Base-by-base conservation (phyloP, 2,888 invertebrate genomes). In the Ditylenchus weischeri region DNA sequence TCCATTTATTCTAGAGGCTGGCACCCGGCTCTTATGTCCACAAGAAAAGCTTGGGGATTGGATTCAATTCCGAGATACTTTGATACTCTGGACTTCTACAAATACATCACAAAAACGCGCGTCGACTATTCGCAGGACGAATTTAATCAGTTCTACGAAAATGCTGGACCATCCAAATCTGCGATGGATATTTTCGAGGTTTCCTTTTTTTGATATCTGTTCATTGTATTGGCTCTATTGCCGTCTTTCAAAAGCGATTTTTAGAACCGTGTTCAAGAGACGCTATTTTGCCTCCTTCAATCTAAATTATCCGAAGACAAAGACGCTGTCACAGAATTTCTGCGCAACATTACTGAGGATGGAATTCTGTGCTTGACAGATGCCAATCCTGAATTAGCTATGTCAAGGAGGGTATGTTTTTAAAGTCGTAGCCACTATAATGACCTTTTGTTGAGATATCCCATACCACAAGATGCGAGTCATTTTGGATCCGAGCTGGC, bases 401-500 rank as follows among this genome's bases (percentile, higher is more conserved):
- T 43, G 15, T 13, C 19, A 19, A 38, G 43, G 29, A 35, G 59
- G 19, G 35, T 59, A 21, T 35, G 13, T 29, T 29, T 59, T 36
- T 29, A 13, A 5, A 2, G 29, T 29, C 2, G 29, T 29, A 29
- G 29, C 2, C 5, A 29, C 29, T 29, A 29, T 29, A 29, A 4
- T 4, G 5, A 29, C 5, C n/a, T 13, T 35, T 21, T 58, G 57
- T 70, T 57, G 36, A 72, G 72, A 58, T 72, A 11, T 65, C 72
- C 6, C 58, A 58, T 35, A 57, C 58, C 19, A 59, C 70, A n/a
- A 69, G 75, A 64, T 77, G 73, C 50, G 81, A 81, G 66, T 75
- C 78, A 21, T 81, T 81, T 68, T 81, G 81, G 81, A 68, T 81
- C 7, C 72, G 80, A n/a, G 72, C 76, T 36, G 81, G 81, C 3